Base-by-base conservation (phyloP, 2,113 vertebrate species). In the Motacilla alba region DNA sequence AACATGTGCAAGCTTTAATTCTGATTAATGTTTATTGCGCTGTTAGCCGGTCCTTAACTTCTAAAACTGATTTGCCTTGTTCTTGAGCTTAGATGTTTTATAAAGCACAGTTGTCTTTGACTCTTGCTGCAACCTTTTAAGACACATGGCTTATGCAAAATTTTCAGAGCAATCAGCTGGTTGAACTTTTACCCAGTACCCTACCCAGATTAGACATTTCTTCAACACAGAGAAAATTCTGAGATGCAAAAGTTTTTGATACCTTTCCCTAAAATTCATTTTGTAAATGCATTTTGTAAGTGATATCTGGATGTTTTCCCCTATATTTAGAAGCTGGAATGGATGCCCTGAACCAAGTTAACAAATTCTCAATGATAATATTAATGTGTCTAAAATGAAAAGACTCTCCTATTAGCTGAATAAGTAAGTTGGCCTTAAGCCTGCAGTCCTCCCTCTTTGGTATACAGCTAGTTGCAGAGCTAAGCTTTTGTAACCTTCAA, bases 1-100 rank as follows among this genome's bases (percentile, higher is more conserved):
- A 95, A 95, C 47, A 83, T 37, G 83, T 14, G n/a, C 74, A 91
- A 80, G 31, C 90, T 95, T 82, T 96, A 94, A 89, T 96, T 92
- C 83, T 79, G 58, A 94, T 97, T 94, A 96, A 83, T 53, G 77
- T 92, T 81, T 95, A 87, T 85, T 95, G 90, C 60, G 43, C 75
- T 73, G 64, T 93, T 66, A 92, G 80, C 77, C 59, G 6, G 13
- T 49, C 66, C 77, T 96, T 93, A 91, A 91, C 68, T 89, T 93
- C 84, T 73, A 70, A 87, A 93, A 68, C 27, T 95, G 95, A 92
- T 85, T 95, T 60, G 49, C 73, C 50, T 91, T 89, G 49, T 83
- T 95, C 77, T 84, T 90, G 41, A 63, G 14, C 55, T 90, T 41
- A 77, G 58, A 60, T 79, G 39, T 58, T 91, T 83, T 92, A 68